Conservation (phyloP, 1,140 invertebrate species). For the Brachionus plicatilis region DNA sequence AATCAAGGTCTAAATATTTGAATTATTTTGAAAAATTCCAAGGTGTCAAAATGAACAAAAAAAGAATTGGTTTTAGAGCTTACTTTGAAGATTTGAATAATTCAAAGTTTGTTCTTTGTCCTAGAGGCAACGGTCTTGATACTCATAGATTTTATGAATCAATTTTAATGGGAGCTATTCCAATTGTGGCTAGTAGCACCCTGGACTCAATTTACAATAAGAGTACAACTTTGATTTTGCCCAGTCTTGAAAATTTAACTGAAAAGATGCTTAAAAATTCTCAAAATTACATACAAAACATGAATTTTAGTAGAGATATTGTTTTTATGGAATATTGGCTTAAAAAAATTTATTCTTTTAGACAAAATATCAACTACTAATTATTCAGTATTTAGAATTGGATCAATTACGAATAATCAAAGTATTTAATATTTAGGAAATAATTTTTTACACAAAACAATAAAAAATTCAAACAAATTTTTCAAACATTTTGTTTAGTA, state of each 20-base stretch:
- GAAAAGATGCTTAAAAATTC: not conserved
- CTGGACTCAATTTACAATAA: not conserved
- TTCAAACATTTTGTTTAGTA: too few species aligned
- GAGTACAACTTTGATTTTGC: not conserved
- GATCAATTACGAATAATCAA: too few species aligned
- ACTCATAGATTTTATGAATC: not conserved
- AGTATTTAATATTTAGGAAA: too few species aligned
- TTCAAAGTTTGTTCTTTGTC: constrained; percentile 7
- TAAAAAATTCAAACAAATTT: too few species aligned
- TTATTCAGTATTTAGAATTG: too few species aligned
- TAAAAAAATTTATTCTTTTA: not conserved
- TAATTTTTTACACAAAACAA: too few species aligned
- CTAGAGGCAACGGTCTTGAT: constrained; percentile 4
- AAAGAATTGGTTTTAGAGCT: not conserved
- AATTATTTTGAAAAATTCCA: not conserved
- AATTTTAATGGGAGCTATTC: not conserved
- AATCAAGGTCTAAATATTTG: not conserved
- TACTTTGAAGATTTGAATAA: not conserved
- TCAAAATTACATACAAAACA: not conserved
- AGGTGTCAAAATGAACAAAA: not conserved
- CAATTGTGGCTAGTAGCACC: not conserved
- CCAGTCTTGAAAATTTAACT: not conserved
- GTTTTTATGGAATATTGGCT: not conserved
- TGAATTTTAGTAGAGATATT: not conserved
- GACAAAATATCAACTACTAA: not conserved